phyloP scores from a whole-genome alignment of 2,888 invertebrate genomes.

The Nomada ruficornis region DNA sequence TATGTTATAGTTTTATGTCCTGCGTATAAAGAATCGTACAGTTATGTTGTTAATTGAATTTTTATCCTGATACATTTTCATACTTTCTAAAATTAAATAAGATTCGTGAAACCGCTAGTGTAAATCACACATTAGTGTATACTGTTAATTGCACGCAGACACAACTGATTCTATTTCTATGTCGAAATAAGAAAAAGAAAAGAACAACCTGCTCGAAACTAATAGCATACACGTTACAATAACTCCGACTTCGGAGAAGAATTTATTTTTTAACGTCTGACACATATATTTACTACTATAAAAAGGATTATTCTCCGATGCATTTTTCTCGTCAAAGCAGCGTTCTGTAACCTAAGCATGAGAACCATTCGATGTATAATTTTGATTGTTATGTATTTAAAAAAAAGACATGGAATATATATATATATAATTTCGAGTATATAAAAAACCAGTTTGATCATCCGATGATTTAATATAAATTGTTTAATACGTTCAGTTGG shows the following conservation, averaged over 20 bases:
- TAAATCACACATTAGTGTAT: conserved; percentile 21
- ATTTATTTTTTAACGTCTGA: conserved; percentile 24
- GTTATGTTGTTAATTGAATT: conserved; percentile 53
- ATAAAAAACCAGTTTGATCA: conserved; percentile 55
- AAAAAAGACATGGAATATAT: conserved; percentile 3
- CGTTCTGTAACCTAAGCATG: conserved; percentile 24
- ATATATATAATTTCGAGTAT: conserved; percentile 31
- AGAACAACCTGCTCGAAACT: conserved; percentile 9
- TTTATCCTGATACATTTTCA: conserved; percentile 52
- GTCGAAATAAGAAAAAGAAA: conserved; percentile 6
- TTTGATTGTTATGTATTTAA: conserved; percentile 43
- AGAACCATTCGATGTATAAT: conserved; percentile 33
- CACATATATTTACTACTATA: conserved; percentile 48
- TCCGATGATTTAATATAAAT: conserved; percentile 17
- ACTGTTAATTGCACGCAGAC: conserved; percentile 1
- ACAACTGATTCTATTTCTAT: conserved; percentile 27
- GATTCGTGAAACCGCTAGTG: conserved; percentile 30
- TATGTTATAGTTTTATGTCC: conserved; percentile 65
- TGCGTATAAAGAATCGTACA: conserved; percentile 38
- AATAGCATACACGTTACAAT: conserved; percentile 17
- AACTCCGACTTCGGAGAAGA: conserved; percentile 4
- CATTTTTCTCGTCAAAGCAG: conserved; percentile 46
- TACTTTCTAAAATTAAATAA: conserved; percentile 46
- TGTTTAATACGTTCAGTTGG: conserved; percentile 1
- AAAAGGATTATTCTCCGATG: conserved; percentile 42